These are phyloP conservation scores for Chionis minor DNA, from an alignment of 2,113 vertebrate genomes.

Conservation along the genomic window DNA sequence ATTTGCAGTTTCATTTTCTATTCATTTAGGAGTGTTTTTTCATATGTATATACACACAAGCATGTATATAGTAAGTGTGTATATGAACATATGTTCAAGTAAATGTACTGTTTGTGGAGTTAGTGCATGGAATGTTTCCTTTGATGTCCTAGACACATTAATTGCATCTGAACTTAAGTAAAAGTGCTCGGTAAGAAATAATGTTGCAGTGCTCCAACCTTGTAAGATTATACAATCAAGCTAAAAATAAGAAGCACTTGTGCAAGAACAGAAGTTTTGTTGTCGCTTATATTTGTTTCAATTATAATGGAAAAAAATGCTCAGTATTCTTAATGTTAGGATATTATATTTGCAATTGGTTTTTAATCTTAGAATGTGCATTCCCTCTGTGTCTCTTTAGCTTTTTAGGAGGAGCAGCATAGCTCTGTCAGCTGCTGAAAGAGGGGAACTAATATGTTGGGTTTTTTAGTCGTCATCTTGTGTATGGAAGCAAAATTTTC, in stretches of 20 bases:
- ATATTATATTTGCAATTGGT: not conserved
- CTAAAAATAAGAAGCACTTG: not conserved
- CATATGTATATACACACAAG: slow-evolving; percentile 50
- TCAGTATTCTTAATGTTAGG: not conserved
- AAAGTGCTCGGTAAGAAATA: not conserved
- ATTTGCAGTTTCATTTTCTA: not conserved
- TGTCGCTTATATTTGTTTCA: not conserved
- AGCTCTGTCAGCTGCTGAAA: not conserved
- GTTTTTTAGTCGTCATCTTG: not conserved
- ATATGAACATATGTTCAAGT: slow-evolving; percentile 33
- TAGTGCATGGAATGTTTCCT: slow-evolving; percentile 47
- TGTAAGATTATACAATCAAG: not conserved
- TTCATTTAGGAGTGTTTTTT: not conserved
- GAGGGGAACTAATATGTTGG: not conserved
- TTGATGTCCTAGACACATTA: not conserved
- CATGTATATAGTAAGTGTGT: slow-evolving; percentile 39
- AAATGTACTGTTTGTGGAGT: slow-evolving; percentile 29
- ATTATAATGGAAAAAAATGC: not conserved
- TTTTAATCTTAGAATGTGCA: not conserved
- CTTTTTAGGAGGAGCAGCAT: not conserved
- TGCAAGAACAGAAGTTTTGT: not conserved
- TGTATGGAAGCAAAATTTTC: not conserved
- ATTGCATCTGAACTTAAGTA: not conserved
- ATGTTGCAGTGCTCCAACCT: not conserved
- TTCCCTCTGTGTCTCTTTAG: slow-evolving; percentile 15